Evolutionary conservation across 23 tunicate species (phyloP).

Genomic region (Halocynthia roretzi): DNA sequence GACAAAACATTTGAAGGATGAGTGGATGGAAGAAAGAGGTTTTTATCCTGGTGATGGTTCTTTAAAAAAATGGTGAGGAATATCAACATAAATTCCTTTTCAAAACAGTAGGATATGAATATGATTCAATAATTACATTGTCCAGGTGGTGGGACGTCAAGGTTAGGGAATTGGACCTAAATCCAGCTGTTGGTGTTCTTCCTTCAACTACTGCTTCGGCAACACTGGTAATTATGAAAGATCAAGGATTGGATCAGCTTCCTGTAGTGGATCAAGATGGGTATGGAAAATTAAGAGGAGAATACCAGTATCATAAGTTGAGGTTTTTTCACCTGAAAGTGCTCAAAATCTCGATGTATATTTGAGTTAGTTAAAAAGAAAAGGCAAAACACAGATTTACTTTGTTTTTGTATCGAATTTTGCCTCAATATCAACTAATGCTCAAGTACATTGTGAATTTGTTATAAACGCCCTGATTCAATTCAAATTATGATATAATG

Average conservation of each 20-base stretch:
- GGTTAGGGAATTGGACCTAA: constrained; percentile 37
- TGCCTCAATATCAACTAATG: too few relatives aligned
- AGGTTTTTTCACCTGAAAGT: too few relatives aligned
- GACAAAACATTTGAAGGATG: constrained; percentile 96
- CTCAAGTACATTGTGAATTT: too few relatives aligned
- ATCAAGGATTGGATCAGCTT: constrained; percentile 57
- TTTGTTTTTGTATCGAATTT: too few relatives aligned
- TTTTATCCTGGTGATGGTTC: constrained; percentile 28
- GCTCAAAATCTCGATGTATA: too few relatives aligned
- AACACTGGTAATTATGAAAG: constrained; percentile 45
- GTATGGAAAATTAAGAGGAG: background rate
- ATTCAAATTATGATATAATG: too few relatives aligned
- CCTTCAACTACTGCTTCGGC: constrained; percentile 46
- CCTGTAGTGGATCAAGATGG: constrained; percentile 69
- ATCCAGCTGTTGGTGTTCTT: constrained; percentile 40
- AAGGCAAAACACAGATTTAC: too few relatives aligned
- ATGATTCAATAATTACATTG: background rate
- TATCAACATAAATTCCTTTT: too few relatives aligned
- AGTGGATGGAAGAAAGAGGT: constrained; percentile 97
- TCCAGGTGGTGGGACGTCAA: constrained; percentile 62
- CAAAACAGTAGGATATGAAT: too few relatives aligned
- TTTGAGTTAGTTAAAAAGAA: too few relatives aligned
- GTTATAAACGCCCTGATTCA: too few relatives aligned
- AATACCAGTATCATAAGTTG: background rate
- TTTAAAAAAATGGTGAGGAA: constrained; percentile 14